phyloP scores from a whole-genome alignment of 2,888 invertebrate species.

The Gnatocerus cornutus region DNA sequence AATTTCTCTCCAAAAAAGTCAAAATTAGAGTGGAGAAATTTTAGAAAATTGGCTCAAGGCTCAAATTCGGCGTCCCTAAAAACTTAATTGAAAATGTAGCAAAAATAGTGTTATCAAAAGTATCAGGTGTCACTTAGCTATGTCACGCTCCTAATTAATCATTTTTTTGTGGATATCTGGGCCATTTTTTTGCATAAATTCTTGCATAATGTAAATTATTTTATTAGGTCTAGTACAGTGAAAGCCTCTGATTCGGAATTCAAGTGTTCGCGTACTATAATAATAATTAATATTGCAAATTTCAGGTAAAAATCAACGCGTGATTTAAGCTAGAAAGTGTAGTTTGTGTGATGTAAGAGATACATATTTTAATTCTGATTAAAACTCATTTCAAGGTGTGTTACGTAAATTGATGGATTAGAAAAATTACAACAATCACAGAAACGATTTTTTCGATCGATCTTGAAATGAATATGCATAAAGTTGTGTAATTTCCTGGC shows the following conservation, averaged over 20 bases:
- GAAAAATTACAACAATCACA: slow-evolving; percentile 30
- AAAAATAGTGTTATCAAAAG: not conserved
- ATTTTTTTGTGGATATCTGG: slow-evolving; percentile 3
- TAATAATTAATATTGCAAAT: slow-evolving; percentile 37
- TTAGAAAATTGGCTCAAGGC: slow-evolving; percentile 16
- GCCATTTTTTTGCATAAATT: slow-evolving; percentile 1
- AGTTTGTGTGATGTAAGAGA: slow-evolving; percentile 39
- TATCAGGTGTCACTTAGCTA: not conserved
- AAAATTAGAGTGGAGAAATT: slow-evolving; percentile 3
- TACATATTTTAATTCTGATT: slow-evolving; percentile 44
- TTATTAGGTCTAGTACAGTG: slow-evolving; percentile 39
- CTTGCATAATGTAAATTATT: slow-evolving; percentile 27
- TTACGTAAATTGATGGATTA: slow-evolving; percentile 35
- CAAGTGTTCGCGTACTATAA: slow-evolving; percentile 21
- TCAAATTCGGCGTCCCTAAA: not conserved
- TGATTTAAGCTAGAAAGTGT: slow-evolving; percentile 46
- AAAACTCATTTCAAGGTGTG: slow-evolving; percentile 38
- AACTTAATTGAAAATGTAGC: slow-evolving; percentile 7
- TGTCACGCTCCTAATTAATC: not conserved
- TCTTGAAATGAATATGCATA: slow-evolving; percentile 10
- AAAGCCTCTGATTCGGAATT: slow-evolving; percentile 23
- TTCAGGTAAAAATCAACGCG: slow-evolving; percentile 45
- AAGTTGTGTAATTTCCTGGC: slow-evolving; percentile 23
- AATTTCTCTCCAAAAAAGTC: slow-evolving; percentile 8
- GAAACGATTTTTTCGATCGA: slow-evolving; percentile 1